phyloP scores from a whole-genome alignment of 2,888 invertebrate species.

The Eupelmus urozonus region DNA sequence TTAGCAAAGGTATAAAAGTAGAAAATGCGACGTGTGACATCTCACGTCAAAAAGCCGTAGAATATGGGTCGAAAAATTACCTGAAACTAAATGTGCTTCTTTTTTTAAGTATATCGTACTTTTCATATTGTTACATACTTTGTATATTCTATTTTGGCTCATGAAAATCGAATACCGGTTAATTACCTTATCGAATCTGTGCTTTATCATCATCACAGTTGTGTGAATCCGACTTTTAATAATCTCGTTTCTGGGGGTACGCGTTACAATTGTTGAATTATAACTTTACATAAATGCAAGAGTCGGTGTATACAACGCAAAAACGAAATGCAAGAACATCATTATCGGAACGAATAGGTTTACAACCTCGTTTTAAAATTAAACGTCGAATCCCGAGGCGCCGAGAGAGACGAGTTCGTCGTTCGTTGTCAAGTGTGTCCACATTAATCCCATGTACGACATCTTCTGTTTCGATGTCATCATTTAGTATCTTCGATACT shows the following conservation, averaged over 20 bases:
- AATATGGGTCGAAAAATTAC: slow-evolving; percentile 36
- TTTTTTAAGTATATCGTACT: slow-evolving; percentile 13
- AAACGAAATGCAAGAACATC: slow-evolving; percentile 5
- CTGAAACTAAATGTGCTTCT: slow-evolving; percentile 54
- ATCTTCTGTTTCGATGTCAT: slow-evolving; percentile 5
- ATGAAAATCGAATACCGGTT: slow-evolving; percentile 16
- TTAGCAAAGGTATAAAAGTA: slow-evolving; percentile 65
- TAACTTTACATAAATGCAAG: slow-evolving; percentile 28
- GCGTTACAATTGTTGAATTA: slow-evolving; percentile 8
- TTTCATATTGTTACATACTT: slow-evolving; percentile 3
- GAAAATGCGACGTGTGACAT: slow-evolving; percentile 67
- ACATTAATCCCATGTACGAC: neutral
- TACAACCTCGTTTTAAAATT: slow-evolving; percentile 36
- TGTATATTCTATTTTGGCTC: slow-evolving; percentile 38
- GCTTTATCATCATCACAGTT: slow-evolving; percentile 10
- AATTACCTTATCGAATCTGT: slow-evolving; percentile 51
- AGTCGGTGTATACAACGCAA: slow-evolving; percentile 20
- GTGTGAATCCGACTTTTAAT: too few relatives aligned
- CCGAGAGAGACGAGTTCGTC: slow-evolving; percentile 55
- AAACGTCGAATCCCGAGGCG: slow-evolving; percentile 21
- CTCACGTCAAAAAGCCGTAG: slow-evolving; percentile 38
- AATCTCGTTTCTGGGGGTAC: neutral
- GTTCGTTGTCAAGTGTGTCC: slow-evolving; percentile 50
- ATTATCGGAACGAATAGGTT: slow-evolving; percentile 21
- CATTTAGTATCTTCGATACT: slow-evolving; percentile 1